Percentiles rank a stretch among this genome's conserved stretches.
These are phyloP conservation scores for Ashinkailepas kermadecensis DNA, from an alignment of 2,888 invertebrate species.

Conservation along the genomic window DNA sequence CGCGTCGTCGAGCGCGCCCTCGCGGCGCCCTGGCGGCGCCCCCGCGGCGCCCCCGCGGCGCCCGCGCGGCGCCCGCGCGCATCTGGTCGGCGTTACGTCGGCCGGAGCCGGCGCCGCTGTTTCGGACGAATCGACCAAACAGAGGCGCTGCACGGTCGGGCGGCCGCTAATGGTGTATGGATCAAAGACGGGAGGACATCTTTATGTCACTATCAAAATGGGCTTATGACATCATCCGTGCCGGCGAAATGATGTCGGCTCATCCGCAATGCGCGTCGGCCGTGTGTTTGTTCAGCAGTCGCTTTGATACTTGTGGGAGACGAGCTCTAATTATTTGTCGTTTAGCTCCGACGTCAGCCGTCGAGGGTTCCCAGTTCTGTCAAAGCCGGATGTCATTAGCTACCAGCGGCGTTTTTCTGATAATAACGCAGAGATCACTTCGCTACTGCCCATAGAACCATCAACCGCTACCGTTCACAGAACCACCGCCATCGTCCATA, in stretches of 20 bases:
- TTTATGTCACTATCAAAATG: background rate
- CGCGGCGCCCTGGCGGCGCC: background rate
- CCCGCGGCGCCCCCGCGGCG: too few species aligned
- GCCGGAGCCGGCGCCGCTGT: too few species aligned
- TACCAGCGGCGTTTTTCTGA: background rate
- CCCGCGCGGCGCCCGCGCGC: background rate
- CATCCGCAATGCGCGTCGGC: background rate
- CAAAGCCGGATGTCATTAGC: too few species aligned
- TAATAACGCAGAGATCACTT: background rate
- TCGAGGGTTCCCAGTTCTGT: too few species aligned
- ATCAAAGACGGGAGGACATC: background rate
- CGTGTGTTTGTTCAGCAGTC: too few species aligned
- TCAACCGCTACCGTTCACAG: too few species aligned
- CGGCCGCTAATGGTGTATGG: background rate
- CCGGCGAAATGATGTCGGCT: background rate
- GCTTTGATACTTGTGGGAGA: background rate
- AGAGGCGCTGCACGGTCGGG: background rate
- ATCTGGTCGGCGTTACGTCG: background rate
- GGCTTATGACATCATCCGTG: conserved; percentile 9
- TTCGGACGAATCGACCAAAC: background rate
- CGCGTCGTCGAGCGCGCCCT: background rate
- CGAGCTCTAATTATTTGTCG: background rate
- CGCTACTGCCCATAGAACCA: background rate
- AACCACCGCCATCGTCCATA: too few species aligned
- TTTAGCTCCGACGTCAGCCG: background rate